phyloP scores from a whole-genome alignment of 2,888 invertebrate genomes.

The Scelioninae gen. 1 region DNA sequence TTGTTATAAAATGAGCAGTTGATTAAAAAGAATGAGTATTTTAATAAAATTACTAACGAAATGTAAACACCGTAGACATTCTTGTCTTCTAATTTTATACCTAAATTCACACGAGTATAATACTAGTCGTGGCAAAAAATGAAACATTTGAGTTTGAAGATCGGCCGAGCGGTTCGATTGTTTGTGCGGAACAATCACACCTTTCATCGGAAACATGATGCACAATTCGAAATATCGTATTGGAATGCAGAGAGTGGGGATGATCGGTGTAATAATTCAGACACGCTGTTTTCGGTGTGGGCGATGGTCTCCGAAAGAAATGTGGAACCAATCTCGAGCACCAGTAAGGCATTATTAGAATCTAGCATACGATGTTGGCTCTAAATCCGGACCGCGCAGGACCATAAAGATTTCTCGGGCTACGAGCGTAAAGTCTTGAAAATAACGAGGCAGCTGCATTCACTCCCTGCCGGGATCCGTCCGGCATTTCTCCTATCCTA shows the following conservation, averaged over 20 bases:
- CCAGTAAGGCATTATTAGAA: conserved; percentile 56
- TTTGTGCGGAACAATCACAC: too few relatives aligned
- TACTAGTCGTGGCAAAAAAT: too few relatives aligned
- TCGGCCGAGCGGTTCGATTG: too few relatives aligned
- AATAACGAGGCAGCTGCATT: conserved; percentile 81
- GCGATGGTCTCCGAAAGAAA: conserved; percentile 59
- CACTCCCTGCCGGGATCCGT: conserved; percentile 75
- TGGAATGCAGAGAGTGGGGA: conserved; percentile 33
- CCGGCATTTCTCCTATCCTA: conserved; percentile 64
- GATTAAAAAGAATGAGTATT: too few relatives aligned
- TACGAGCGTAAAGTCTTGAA: conserved; percentile 78
- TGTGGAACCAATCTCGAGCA: conserved; percentile 63
- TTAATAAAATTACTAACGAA: too few relatives aligned
- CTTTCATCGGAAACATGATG: conserved; percentile 16
- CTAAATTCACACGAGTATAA: too few relatives aligned
- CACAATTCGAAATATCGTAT: conserved; percentile 33
- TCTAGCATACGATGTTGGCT: conserved; percentile 52
- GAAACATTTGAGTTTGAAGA: too few relatives aligned
- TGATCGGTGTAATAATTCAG: conserved; percentile 26
- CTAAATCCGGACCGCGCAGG: conserved; percentile 66
- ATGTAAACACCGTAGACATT: too few relatives aligned
- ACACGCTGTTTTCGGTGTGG: conserved; percentile 53
- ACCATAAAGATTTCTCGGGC: conserved; percentile 67
- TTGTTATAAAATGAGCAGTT: too few relatives aligned
- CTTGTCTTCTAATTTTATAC: too few relatives aligned